These are phyloP conservation scores for Gerris lacustris DNA, from an alignment of 2,888 invertebrate genomes.

Conservation along the genomic window DNA sequence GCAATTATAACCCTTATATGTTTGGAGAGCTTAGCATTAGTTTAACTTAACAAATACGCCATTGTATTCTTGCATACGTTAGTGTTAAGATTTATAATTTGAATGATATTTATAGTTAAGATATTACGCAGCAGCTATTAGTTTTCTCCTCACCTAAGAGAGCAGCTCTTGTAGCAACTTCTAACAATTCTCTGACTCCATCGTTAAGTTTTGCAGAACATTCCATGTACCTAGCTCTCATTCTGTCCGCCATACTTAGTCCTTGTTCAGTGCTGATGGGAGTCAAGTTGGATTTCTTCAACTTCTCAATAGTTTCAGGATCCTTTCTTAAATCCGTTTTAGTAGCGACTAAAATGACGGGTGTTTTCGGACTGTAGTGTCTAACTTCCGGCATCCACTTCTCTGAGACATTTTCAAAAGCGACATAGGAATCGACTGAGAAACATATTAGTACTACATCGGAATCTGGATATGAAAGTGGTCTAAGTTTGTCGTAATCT, in stretches of 20 bases:
- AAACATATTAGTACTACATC: constrained; percentile 54
- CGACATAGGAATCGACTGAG: constrained; percentile 49
- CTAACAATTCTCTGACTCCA: constrained; percentile 13
- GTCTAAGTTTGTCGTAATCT: constrained; percentile 38
- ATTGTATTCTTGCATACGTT: too few relatives aligned
- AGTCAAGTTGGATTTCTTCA: too few relatives aligned
- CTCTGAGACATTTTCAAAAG: constrained; percentile 49
- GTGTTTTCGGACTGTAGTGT: constrained; percentile 48
- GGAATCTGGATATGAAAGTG: constrained; percentile 48
- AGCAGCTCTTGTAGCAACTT: constrained; percentile 17
- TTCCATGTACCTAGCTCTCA: constrained; percentile 15
- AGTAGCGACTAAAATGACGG: constrained; percentile 50
- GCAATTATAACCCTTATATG: too few relatives aligned
- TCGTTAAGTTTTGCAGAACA: constrained; percentile 44
- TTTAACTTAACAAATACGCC: too few relatives aligned
- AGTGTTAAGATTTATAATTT: too few relatives aligned
- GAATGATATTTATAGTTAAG: too few relatives aligned
- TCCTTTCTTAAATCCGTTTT: constrained; percentile 37
- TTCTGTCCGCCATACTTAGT: constrained; percentile 22
- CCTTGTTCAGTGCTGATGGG: constrained; percentile 9
- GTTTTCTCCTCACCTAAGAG: background rate
- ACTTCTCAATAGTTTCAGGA: background rate
- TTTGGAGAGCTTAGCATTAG: too few relatives aligned
- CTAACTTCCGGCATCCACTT: constrained; percentile 51
- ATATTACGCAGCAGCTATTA: too few relatives aligned